Conservation (phyloP, 2,888 invertebrate species). For the Sthenelais limicola region DNA sequence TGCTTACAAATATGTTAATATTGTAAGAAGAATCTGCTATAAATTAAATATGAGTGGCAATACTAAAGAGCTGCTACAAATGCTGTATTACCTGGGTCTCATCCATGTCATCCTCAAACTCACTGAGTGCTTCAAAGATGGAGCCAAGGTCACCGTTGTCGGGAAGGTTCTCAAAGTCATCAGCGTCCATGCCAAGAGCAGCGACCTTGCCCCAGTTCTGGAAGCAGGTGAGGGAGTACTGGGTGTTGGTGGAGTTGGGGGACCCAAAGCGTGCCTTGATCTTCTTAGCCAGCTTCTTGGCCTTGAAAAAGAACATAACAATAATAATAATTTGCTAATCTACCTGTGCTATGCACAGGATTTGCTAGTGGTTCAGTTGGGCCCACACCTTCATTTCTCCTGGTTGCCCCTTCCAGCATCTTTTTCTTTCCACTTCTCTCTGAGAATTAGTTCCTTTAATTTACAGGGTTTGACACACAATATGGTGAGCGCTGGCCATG, state of each 20-base stretch:
- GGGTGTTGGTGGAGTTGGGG: slow-evolving; percentile 46
- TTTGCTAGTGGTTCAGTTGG: too few species aligned
- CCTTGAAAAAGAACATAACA: slow-evolving; percentile 37
- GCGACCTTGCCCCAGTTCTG: slow-evolving; percentile 48
- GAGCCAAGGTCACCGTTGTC: slow-evolving; percentile 22
- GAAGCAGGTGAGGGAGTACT: slow-evolving; percentile 50
- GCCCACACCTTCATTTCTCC: too few species aligned
- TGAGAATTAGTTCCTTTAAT: too few species aligned
- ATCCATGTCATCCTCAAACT: slow-evolving; percentile 17
- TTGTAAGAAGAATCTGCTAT: neutral
- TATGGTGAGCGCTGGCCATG: too few species aligned
- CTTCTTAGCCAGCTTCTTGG: slow-evolving; percentile 45
- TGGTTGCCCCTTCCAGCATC: too few species aligned
- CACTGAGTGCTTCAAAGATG: slow-evolving; percentile 5
- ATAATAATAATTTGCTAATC: too few species aligned
- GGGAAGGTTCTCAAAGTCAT: slow-evolving; percentile 28
- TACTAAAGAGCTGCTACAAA: neutral
- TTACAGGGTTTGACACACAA: too few species aligned
- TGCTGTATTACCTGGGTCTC: slow-evolving; percentile 24
- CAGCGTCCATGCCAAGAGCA: slow-evolving; percentile 34
- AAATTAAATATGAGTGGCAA: neutral
- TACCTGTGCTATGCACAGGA: too few species aligned
- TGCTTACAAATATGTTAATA: neutral
- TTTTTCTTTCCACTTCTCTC: too few species aligned
- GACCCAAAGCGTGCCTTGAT: slow-evolving; percentile 29